phyloP scores from a whole-genome alignment of 2,888 invertebrate genomes.

The Ectobius pallidus region DNA sequence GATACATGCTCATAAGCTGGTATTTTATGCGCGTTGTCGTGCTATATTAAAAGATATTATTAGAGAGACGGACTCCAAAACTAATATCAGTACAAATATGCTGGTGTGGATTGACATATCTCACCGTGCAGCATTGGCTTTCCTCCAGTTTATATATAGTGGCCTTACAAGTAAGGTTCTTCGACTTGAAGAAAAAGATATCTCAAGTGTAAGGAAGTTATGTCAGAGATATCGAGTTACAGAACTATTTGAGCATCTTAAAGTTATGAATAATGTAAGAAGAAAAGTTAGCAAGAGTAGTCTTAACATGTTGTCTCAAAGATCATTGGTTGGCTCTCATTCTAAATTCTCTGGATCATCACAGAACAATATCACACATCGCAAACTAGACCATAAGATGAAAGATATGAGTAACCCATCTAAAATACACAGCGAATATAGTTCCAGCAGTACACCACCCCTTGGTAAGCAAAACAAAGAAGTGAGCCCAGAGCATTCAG shows the following conservation, averaged over 20 bases:
- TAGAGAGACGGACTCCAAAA: slow-evolving; percentile 38
- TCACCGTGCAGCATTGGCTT: slow-evolving; percentile 50
- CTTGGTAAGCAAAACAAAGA: no score
- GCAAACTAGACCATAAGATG: no score
- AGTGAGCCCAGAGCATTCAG: no score
- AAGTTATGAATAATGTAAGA: background rate
- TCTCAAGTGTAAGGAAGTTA: slow-evolving; percentile 47
- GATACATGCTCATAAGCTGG: slow-evolving; percentile 56
- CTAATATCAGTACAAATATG: slow-evolving; percentile 28
- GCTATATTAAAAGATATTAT: slow-evolving; percentile 52
- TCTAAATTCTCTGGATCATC: no score
- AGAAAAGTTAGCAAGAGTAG: background rate
- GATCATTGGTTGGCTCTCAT: no score
- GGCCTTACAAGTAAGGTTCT: slow-evolving; percentile 49
- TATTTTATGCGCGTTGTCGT: slow-evolving; percentile 55
- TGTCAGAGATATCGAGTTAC: slow-evolving; percentile 49
- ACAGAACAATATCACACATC: no score
- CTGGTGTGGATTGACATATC: slow-evolving; percentile 46
- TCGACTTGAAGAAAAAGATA: slow-evolving; percentile 43
- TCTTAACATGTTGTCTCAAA: background rate
- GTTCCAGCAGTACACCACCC: no score
- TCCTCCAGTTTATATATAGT: slow-evolving; percentile 55
- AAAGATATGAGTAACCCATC: no score
- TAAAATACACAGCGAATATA: no score
- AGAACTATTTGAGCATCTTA: slow-evolving; percentile 49